Base-by-base conservation (phyloP, 2,888 invertebrate species). In the Tenthredo distinguenda region DNA sequence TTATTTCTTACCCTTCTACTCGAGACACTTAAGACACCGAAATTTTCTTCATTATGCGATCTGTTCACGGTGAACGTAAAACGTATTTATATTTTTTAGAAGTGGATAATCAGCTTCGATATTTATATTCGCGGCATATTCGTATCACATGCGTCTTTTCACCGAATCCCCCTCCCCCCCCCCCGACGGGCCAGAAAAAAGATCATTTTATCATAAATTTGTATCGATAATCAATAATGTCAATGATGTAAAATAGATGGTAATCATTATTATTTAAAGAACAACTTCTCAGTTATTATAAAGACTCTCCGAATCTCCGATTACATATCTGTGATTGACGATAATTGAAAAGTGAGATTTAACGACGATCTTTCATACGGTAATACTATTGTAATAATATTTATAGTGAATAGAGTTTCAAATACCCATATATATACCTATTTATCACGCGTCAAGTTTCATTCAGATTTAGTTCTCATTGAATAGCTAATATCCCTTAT, bases 401-500 rank as follows among this genome's bases (percentile, higher is more conserved):
- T 86, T 89, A 87, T 89, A 34, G 9, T 68, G 68, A 68, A 68
- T 4, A 68, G 21, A 15, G 0, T 68, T 34, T 10, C 15, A 5
- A 15, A 15, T 26, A 68, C 31, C 15, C 5, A 62, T 62, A 62
- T 2, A 87, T 72, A 72, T 18, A n/a, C 18, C 18, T 82, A 65
- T 43, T 82, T 31, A 31, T 82, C 65, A 65, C 65, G 82, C 2
- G 9, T 65, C 82, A 43, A 34, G 62, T 40, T 31, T 79, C 34
- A 12, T 88, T 87, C 89, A 3, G 86, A 71, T 37, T 71, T 43
- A n/a, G 7, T 26, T 72, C 72, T 72, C 72, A 40, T 86, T 72
- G n/a, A n/a, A 86, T 88, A 88, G 86, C 87, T 86, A 86, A 89
- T 89, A 88, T 88, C 87, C 88, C 88, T 86, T 88, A 87, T 87